These are phyloP conservation scores for Drosophila atroscutellata DNA, from an alignment of 2,888 invertebrate genomes.

Conservation along the genomic window DNA sequence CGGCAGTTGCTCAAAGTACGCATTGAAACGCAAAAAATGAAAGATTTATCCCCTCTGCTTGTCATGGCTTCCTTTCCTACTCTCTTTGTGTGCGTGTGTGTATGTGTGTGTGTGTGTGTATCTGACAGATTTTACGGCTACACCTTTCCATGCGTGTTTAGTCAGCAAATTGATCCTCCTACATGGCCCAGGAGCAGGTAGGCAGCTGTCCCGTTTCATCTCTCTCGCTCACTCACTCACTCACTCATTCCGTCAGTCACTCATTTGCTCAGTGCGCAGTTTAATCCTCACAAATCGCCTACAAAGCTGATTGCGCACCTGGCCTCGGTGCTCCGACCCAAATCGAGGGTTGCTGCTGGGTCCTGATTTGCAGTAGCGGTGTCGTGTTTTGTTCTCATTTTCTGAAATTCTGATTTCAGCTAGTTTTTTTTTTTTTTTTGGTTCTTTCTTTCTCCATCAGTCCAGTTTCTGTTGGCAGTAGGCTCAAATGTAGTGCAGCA, in stretches of 20 bases:
- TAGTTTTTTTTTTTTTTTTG: slow-evolving; percentile 1
- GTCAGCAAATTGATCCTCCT: slow-evolving; percentile 80
- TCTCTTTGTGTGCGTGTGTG: slow-evolving; percentile 8
- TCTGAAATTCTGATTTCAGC: slow-evolving; percentile 50
- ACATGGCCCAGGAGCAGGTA: slow-evolving; percentile 63
- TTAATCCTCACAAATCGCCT: slow-evolving; percentile 81
- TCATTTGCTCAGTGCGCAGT: slow-evolving; percentile 61
- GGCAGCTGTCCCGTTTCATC: slow-evolving; percentile 47
- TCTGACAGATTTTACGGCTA: slow-evolving; percentile 73
- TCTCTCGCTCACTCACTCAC: not conserved
- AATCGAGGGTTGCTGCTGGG: slow-evolving; percentile 60
- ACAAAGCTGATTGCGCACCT: slow-evolving; percentile 81
- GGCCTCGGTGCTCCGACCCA: slow-evolving; percentile 29
- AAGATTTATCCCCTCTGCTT: slow-evolving; percentile 55
- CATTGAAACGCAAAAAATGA: slow-evolving; percentile 77
- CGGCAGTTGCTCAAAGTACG: slow-evolving; percentile 69
- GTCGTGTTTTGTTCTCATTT: slow-evolving; percentile 69
- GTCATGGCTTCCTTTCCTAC: slow-evolving; percentile 2
- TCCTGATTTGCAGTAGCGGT: slow-evolving; percentile 58
- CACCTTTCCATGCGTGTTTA: slow-evolving; percentile 76
- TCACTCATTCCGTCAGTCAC: not conserved
- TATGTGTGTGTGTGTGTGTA: slow-evolving; percentile 34
- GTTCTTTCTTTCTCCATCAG: slow-evolving; percentile 7
- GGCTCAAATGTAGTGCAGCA: slow-evolving; percentile 43
- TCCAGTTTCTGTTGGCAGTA: slow-evolving; percentile 9